A percentile compares a stretch with the other conserved stretches of the same genome.
Conservation (phyloP, 2,888 invertebrate genomes). For the Dasypolia templi region DNA sequence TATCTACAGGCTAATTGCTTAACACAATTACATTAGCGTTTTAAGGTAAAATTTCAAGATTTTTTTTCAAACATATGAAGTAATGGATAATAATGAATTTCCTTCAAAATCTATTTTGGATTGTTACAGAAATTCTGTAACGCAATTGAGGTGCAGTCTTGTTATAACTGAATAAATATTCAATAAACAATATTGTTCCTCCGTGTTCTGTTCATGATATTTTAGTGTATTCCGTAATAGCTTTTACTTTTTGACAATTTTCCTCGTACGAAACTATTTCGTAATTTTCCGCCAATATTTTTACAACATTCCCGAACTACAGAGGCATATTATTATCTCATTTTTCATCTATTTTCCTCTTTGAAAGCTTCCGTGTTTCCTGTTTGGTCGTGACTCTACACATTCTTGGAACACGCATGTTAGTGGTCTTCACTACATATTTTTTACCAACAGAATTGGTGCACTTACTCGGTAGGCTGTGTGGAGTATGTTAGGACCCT, state of each 20-base stretch:
- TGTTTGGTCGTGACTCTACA: slow-evolving; percentile 29
- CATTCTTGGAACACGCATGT: slow-evolving; percentile 23
- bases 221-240: slow-evolving; percentile 1
- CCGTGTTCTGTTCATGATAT: not conserved
- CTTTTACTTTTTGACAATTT: slow-evolving; percentile 21
- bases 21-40: too few relatives aligned
- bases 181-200: slow-evolving; percentile 5
- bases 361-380: slow-evolving; percentile 29
- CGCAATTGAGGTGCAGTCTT: not conserved
- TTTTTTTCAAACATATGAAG: not conserved
- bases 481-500: too few relatives aligned
- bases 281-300: slow-evolving; percentile 50
- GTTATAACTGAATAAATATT: not conserved
- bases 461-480: too few relatives aligned
- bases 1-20: not conserved
- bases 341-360: slow-evolving; percentile 36
- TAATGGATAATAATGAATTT: not conserved
- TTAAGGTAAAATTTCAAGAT: too few relatives aligned
- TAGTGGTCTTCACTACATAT: not conserved
- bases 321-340: slow-evolving; percentile 44
- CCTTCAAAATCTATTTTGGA: not conserved
- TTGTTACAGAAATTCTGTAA: not conserved
- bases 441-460: not conserved
- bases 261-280: slow-evolving; percentile 26
- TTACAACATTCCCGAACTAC: slow-evolving; percentile 42